phyloP scores from a whole-genome alignment of 2,888 invertebrate genomes.

The Caenorhabditis uteleia region DNA sequence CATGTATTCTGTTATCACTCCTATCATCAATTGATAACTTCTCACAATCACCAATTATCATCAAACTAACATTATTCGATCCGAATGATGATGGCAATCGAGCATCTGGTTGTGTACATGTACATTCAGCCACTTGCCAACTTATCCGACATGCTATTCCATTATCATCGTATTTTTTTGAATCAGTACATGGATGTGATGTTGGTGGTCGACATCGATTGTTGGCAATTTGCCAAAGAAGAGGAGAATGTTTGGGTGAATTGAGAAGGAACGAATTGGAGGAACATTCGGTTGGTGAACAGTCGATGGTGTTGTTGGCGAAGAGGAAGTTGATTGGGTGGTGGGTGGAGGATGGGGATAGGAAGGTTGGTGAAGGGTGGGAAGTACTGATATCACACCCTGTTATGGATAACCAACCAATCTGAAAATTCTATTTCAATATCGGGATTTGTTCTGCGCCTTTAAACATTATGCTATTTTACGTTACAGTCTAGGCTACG shows the following conservation, averaged over 20 bases:
- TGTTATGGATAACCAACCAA: slow-evolving; percentile 17
- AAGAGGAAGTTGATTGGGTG: slow-evolving; percentile 28
- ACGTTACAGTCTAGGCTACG: too few species aligned
- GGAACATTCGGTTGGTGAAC: slow-evolving; percentile 19
- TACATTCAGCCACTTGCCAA: slow-evolving; percentile 27
- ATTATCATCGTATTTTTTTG: slow-evolving; percentile 12
- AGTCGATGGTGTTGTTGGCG: slow-evolving; percentile 41
- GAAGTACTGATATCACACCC: slow-evolving; percentile 17
- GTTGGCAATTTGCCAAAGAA: slow-evolving; percentile 25
- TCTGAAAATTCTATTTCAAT: too few species aligned
- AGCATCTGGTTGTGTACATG: slow-evolving; percentile 2
- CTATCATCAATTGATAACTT: slow-evolving; percentile 10
- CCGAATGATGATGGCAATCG: background rate
- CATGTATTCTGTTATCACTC: slow-evolving; percentile 1
- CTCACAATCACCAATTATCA: slow-evolving; percentile 10
- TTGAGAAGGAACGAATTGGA: slow-evolving; percentile 35
- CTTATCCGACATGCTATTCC: slow-evolving; percentile 26
- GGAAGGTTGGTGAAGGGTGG: slow-evolving; percentile 8
- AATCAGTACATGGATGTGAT: slow-evolving; percentile 10
- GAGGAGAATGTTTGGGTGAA: slow-evolving; percentile 28
- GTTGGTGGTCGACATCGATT: slow-evolving; percentile 31
- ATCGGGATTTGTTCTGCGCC: too few species aligned
- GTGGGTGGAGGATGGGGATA: slow-evolving; percentile 4
- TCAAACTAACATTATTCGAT: background rate
- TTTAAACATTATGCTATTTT: background rate